Percentiles rank a stretch among this genome's conserved stretches.
phyloP scores from a whole-genome alignment of 2,113 vertebrate genomes.

The Notechis scutatus region DNA sequence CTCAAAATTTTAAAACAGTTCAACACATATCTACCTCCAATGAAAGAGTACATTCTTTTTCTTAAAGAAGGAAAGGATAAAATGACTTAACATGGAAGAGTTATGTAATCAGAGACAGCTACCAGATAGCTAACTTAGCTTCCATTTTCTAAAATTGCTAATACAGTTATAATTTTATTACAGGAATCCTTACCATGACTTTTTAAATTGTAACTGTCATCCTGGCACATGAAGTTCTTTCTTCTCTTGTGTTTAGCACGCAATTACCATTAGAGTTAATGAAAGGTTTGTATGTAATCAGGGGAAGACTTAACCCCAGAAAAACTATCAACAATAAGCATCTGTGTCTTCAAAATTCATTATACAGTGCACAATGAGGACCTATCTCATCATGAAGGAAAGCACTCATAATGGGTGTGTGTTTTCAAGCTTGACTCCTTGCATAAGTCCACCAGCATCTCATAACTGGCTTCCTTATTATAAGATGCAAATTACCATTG shows the following conservation, averaged over 20 bases:
- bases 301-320: slow-evolving; percentile 52
- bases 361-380: slow-evolving; percentile 50
- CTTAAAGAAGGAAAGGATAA: not conserved
- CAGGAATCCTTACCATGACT: slow-evolving; percentile 14
- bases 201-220: slow-evolving; percentile 2
- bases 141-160: not conserved
- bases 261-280: slow-evolving; percentile 45
- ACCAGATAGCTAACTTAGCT: not conserved
- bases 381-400: slow-evolving; percentile 54
- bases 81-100: not conserved
- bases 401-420: slow-evolving; percentile 43
- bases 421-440: slow-evolving; percentile 34
- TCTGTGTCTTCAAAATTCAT: slow-evolving; percentile 62
- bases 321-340: slow-evolving; percentile 57
- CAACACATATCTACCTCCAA: not conserved
- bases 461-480: slow-evolving; percentile 48
- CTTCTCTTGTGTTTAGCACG: slow-evolving; percentile 25
- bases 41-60: not conserved
- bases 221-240: slow-evolving; percentile 49
- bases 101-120: slow-evolving; percentile 5
- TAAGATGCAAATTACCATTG: slow-evolving; percentile 40
- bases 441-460: slow-evolving; percentile 41
- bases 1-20: not conserved
- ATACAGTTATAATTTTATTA: not conserved
- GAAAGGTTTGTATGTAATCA: slow-evolving; percentile 53